Conservation (phyloP, 2,888 invertebrate species). For the Rhagonycha lutea region DNA sequence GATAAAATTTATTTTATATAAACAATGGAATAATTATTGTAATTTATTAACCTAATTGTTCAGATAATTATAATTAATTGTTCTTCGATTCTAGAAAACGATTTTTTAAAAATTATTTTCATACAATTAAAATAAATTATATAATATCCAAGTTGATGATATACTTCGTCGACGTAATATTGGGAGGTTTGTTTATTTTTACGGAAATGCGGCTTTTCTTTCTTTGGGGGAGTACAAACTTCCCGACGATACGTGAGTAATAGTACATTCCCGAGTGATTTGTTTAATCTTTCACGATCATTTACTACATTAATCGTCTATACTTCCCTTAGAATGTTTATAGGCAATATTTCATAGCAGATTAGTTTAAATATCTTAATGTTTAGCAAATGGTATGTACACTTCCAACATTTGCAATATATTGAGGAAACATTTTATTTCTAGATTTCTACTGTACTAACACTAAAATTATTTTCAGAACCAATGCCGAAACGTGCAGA, state of each 20-base stretch:
- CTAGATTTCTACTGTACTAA: background rate
- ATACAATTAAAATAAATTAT: background rate
- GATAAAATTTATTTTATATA: background rate
- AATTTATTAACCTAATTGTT: background rate
- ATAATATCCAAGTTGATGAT: background rate
- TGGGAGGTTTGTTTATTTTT: background rate
- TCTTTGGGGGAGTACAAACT: background rate
- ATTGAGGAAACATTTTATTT: background rate
- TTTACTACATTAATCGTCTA: background rate
- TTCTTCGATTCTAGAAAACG: background rate
- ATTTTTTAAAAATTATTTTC: background rate
- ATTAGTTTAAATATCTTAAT: background rate
- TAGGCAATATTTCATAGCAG: background rate
- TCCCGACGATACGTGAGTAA: background rate
- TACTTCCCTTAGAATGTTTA: background rate
- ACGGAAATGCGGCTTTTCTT: background rate
- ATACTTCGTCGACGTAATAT: background rate
- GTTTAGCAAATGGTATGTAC: background rate
- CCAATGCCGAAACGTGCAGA: slow-evolving; percentile 49
- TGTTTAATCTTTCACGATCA: background rate
- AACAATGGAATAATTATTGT: background rate
- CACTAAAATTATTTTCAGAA: slow-evolving; percentile 39
- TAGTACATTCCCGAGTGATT: background rate
- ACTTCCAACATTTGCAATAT: background rate
- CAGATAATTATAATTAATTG: too few relatives aligned